Conservation (phyloP, 2,797 vertebrate species). For the Paramormyrops hopkinsi region DNA sequence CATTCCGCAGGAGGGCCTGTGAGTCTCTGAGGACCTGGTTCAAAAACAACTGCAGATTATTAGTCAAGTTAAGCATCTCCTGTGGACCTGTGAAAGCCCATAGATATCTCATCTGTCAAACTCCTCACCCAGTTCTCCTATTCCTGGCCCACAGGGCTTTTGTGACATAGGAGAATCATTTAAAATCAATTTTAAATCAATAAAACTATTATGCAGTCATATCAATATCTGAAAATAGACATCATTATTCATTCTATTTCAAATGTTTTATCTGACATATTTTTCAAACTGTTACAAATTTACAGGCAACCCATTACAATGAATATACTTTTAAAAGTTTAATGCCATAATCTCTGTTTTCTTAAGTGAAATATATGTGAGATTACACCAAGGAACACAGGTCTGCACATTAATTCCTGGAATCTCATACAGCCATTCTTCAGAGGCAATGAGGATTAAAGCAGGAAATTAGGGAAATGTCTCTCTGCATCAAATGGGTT, state of each 20-base stretch:
- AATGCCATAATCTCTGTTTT: neutral
- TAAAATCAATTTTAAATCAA: neutral
- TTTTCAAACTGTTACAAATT: neutral
- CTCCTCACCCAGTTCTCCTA: neutral
- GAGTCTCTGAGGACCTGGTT: conserved; percentile 1
- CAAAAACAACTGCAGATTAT: neutral
- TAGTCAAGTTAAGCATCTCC: conserved; percentile 3
- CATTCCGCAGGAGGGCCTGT: neutral
- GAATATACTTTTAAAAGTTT: neutral
- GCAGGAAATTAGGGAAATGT: neutral
- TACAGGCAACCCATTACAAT: neutral
- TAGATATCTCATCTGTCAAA: neutral
- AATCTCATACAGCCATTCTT: neutral
- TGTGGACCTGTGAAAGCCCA: neutral
- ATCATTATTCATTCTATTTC: neutral
- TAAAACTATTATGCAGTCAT: neutral
- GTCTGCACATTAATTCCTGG: neutral
- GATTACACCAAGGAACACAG: neutral
- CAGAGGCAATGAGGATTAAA: neutral
- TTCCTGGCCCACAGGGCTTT: neutral
- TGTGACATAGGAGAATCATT: neutral
- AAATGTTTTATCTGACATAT: neutral
- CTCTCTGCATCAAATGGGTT: neutral
- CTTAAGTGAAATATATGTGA: neutral
- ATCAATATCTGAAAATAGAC: neutral